These are phyloP conservation scores for Drosophila lacicola DNA, from an alignment of 2,888 invertebrate species.

Conservation along the genomic window DNA sequence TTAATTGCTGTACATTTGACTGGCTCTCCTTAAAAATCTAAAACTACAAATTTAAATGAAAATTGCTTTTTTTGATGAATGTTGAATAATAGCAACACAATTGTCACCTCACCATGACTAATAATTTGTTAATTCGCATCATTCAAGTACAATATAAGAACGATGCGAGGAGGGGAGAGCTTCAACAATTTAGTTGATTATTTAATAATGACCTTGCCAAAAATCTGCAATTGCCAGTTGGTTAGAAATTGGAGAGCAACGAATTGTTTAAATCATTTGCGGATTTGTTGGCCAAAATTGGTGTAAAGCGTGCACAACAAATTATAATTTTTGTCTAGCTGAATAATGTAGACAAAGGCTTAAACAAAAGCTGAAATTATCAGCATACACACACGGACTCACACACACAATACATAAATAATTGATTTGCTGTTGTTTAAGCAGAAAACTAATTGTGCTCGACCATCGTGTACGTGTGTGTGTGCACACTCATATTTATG, in stretches of 20 bases:
- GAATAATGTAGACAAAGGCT: conserved; percentile 62
- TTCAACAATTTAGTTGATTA: conserved; percentile 27
- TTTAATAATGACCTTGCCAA: conserved; percentile 53
- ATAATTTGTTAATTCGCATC: conserved; percentile 22
- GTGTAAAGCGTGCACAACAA: conserved; percentile 26
- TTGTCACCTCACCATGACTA: conserved; percentile 30
- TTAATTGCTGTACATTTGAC: conserved; percentile 23
- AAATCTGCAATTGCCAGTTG: conserved; percentile 30
- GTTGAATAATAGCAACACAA: conserved; percentile 13
- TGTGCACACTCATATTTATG: neutral
- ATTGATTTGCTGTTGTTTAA: conserved; percentile 68
- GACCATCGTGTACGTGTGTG: conserved; percentile 26
- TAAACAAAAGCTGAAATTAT: conserved; percentile 59
- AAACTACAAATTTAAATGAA: conserved; percentile 20
- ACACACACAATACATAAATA: conserved; percentile 56
- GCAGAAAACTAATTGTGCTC: conserved; percentile 64
- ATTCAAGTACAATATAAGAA: neutral
- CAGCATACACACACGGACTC: conserved; percentile 23
- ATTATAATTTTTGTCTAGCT: conserved; percentile 35
- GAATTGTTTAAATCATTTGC: conserved; percentile 28
- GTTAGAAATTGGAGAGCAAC: conserved; percentile 5
- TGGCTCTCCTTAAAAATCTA: neutral
- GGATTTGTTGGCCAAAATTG: conserved; percentile 29
- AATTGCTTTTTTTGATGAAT: conserved; percentile 8
- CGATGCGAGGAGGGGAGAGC: neutral